Percentiles rank a stretch among this genome's conserved stretches.
Evolutionary conservation across 2,888 invertebrate genomes (phyloP).

Genomic region (Odontomyia ornata): DNA sequence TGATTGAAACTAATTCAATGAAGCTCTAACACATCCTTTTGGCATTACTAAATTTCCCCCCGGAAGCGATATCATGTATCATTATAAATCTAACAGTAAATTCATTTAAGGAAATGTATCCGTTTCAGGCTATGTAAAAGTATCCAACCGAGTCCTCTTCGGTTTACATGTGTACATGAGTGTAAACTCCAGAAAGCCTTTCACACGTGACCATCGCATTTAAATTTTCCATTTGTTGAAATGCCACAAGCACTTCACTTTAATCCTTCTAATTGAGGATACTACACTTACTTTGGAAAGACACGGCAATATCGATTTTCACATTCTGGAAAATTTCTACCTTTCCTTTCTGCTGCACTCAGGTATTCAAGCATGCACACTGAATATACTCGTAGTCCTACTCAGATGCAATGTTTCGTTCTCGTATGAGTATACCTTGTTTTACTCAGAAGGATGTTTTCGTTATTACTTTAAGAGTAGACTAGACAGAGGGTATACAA

Average conservation of each 20-base stretch:
- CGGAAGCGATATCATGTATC: too few species aligned
- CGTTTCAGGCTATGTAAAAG: background rate
- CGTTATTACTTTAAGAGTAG: slow-evolving; percentile 2
- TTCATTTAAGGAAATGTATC: background rate
- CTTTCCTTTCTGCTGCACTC: background rate
- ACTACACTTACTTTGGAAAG: background rate
- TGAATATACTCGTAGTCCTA: background rate
- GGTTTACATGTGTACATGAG: background rate
- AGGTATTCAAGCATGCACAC: background rate
- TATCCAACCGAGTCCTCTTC: background rate
- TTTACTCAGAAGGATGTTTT: background rate
- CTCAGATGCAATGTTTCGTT: background rate
- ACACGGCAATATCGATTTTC: slow-evolving; percentile 9
- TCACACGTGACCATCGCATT: background rate
- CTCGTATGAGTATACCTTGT: background rate
- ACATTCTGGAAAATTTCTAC: background rate
- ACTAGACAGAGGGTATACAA: background rate
- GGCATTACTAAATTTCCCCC: too few species aligned
- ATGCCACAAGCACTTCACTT: slow-evolving; percentile 5
- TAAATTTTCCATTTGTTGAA: slow-evolving; percentile 6
- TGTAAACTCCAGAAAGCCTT: background rate
- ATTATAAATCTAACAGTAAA: too few species aligned
- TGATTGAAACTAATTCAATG: too few species aligned
- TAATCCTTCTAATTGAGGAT: slow-evolving; percentile 4
- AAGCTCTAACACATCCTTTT: too few species aligned